Conservation (phyloP, 2,113 vertebrate species). For the Atlantisia rogersi region DNA sequence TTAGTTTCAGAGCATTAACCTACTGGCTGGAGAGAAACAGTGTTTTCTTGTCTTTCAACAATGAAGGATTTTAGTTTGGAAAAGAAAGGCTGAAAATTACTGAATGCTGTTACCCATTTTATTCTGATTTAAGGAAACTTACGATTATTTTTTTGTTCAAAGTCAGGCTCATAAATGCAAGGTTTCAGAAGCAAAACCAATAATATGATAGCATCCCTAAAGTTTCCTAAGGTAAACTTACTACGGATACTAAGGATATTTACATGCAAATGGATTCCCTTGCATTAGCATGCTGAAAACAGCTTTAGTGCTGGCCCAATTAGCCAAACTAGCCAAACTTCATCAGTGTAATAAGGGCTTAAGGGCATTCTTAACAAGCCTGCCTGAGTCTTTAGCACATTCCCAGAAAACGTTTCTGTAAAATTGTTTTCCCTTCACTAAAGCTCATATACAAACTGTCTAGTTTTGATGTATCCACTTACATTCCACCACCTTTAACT, state of each 20-base stretch:
- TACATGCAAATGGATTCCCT: not conserved
- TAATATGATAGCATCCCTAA: not conserved
- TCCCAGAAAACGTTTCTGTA: not conserved
- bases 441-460: not conserved
- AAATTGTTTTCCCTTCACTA: not conserved
- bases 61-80: not conserved
- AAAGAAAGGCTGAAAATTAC: not conserved
- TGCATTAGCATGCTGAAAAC: not conserved
- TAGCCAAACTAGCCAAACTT: not conserved
- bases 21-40: not conserved
- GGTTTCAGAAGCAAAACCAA: not conserved
- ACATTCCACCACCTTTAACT: not conserved
- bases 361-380: not conserved
- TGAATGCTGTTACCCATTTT: not conserved
- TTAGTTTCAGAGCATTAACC: not conserved
- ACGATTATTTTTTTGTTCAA: not conserved
- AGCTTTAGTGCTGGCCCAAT: not conserved
- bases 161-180: not conserved
- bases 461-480: not conserved
- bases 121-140: slow-evolving; percentile 10
- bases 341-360: not conserved
- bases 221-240: not conserved
- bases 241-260: not conserved
- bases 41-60: not conserved
- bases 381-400: not conserved